Percentiles rank a stretch among this genome's conserved stretches.
These are phyloP conservation scores for Cerastis rubricosa DNA, from an alignment of 2,888 invertebrate genomes.

Conservation along the genomic window DNA sequence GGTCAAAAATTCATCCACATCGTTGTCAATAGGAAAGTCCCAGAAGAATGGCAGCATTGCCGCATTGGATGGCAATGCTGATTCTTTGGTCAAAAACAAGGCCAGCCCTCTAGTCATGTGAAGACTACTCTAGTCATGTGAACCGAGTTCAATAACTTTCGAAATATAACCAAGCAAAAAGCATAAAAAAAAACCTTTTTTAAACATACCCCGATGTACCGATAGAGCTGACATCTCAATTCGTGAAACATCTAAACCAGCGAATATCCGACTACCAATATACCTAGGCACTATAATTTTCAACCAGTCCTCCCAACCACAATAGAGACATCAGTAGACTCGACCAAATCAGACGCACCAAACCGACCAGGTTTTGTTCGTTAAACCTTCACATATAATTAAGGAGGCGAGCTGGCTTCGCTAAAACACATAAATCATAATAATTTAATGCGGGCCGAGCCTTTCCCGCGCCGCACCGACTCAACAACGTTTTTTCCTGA, in stretches of 20 bases:
- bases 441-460: conserved; percentile 87
- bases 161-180: not conserved
- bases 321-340: conserved; percentile 62
- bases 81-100: no score
- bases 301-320: conserved; percentile 38
- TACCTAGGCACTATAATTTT: conserved; percentile 36
- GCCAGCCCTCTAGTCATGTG: no score
- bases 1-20: no score
- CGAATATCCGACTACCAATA: conserved; percentile 9
- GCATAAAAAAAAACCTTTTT: not conserved
- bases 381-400: conserved; percentile 87
- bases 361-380: conserved; percentile 82
- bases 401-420: conserved; percentile 82
- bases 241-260: conserved; percentile 16
- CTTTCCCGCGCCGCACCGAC: conserved; percentile 80
- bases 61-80: no score
- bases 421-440: conserved; percentile 90
- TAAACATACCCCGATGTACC: conserved; percentile 1
- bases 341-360: conserved; percentile 67
- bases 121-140: no score
- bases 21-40: no score
- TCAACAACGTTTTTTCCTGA: conserved; percentile 75
- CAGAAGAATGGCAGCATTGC: no score
- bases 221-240: not conserved
- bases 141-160: not conserved